These are phyloP conservation scores for Eubucco bourcierii DNA, from an alignment of 2,113 vertebrate genomes.

Conservation along the genomic window DNA sequence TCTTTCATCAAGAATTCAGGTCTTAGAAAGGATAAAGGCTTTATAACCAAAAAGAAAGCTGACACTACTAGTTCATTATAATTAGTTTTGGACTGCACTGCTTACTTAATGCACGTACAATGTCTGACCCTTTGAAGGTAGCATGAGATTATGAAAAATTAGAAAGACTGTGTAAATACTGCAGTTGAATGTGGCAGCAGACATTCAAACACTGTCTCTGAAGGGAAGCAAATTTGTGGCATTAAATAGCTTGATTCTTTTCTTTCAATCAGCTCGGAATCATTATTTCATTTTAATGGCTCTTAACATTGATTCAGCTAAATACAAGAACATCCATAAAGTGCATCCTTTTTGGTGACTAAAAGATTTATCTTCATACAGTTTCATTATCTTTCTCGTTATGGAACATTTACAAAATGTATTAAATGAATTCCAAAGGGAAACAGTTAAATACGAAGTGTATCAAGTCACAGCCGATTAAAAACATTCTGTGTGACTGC, in stretches of 20 bases:
- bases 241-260: constrained; percentile 41
- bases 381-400: constrained; percentile 49
- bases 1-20: constrained; percentile 77
- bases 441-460: constrained; percentile 20
- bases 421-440: constrained; percentile 22
- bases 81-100: constrained; percentile 73
- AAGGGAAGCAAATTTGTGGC: constrained; percentile 24
- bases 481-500: neutral
- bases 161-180: neutral
- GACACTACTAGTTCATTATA: constrained; percentile 79
- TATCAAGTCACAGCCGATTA: constrained; percentile 26
- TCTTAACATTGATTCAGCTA: constrained; percentile 44
- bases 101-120: constrained; percentile 67
- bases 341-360: constrained; percentile 13
- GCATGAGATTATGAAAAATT: constrained; percentile 63
- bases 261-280: constrained; percentile 47
- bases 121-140: constrained; percentile 64
- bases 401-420: constrained; percentile 35
- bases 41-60: constrained; percentile 75
- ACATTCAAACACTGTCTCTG: neutral
- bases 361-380: constrained; percentile 46
- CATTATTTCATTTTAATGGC: constrained; percentile 48
- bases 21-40: constrained; percentile 73
- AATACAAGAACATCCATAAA: constrained; percentile 41
- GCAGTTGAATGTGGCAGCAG: neutral